A percentile compares a stretch with the other conserved stretches of the same genome.
phyloP scores from a whole-genome alignment of 2,888 invertebrate species.

The Pardosa pseudoannulata region DNA sequence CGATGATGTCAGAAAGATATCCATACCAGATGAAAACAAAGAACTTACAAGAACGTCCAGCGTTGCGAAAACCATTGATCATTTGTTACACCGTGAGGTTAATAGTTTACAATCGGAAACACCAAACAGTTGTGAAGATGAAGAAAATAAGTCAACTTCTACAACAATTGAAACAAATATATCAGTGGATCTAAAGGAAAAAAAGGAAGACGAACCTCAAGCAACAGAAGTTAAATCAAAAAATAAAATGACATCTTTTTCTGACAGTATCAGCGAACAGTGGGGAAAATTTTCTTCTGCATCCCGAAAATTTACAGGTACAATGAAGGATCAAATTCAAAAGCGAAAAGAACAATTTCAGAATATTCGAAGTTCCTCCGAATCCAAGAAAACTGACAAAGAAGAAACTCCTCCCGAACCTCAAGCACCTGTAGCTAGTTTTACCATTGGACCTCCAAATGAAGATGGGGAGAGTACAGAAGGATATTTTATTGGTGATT shows the following conservation, averaged over 20 bases:
- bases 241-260: slow-evolving; percentile 23
- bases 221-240: background rate
- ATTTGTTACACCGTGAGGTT: background rate
- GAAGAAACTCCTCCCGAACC: background rate
- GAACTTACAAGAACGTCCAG: background rate
- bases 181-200: background rate
- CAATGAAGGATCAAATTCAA: slow-evolving; percentile 33
- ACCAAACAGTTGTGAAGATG: too few species aligned
- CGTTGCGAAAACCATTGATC: background rate
- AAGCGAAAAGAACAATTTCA: slow-evolving; percentile 42
- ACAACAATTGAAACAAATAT: background rate
- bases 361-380: background rate
- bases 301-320: slow-evolving; percentile 36
- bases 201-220: background rate
- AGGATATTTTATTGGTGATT: slow-evolving; percentile 38
- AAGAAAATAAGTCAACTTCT: background rate
- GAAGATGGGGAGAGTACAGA: background rate
- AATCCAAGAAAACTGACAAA: background rate
- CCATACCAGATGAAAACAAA: background rate
- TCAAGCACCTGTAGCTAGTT: background rate
- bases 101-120: background rate
- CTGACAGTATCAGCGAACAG: slow-evolving; percentile 18
- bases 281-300: slow-evolving; percentile 36
- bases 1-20: background rate
- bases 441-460: background rate